These are phyloP conservation scores for Trichonephila inaurata DNA, from an alignment of 1,140 invertebrate genomes.

Conservation along the genomic window DNA sequence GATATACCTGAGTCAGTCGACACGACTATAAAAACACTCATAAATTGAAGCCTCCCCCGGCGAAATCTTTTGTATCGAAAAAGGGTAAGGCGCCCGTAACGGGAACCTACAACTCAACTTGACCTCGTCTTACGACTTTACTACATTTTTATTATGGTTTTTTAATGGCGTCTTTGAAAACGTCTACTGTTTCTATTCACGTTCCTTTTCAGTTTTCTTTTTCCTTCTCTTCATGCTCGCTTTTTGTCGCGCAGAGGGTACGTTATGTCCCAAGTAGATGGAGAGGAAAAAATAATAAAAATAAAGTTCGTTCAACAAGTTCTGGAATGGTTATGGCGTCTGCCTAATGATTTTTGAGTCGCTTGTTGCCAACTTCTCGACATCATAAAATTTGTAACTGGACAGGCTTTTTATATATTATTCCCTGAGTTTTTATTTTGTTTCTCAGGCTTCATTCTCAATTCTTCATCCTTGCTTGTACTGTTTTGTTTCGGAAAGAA, in stretches of 20 bases:
- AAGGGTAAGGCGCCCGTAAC: constrained; percentile 70
- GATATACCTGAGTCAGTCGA: constrained; percentile 73
- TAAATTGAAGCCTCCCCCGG: constrained; percentile 70
- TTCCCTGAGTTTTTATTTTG: background rate
- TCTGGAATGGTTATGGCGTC: constrained; percentile 34
- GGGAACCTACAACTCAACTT: constrained; percentile 58
- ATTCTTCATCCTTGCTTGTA: too few species aligned
- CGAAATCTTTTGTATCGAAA: constrained; percentile 73
- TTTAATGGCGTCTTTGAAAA: constrained; percentile 64
- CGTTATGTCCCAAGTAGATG: constrained; percentile 26
- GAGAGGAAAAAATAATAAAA: background rate
- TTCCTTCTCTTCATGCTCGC: background rate
- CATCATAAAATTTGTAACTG: constrained; percentile 54
- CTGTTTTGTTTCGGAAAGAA: too few species aligned
- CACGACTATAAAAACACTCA: constrained; percentile 68
- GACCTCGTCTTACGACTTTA: constrained; percentile 55
- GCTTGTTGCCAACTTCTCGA: constrained; percentile 28
- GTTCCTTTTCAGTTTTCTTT: background rate
- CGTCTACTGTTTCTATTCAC: constrained; percentile 63
- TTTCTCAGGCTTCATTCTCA: background rate
- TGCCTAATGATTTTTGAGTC: constrained; percentile 66
- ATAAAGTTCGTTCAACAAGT: constrained; percentile 32
- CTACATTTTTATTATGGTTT: constrained; percentile 66
- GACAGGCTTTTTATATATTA: constrained; percentile 20
- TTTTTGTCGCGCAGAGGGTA: constrained; percentile 37